Conservation (phyloP, 2,113 vertebrate species). For the Callipepla californica region DNA sequence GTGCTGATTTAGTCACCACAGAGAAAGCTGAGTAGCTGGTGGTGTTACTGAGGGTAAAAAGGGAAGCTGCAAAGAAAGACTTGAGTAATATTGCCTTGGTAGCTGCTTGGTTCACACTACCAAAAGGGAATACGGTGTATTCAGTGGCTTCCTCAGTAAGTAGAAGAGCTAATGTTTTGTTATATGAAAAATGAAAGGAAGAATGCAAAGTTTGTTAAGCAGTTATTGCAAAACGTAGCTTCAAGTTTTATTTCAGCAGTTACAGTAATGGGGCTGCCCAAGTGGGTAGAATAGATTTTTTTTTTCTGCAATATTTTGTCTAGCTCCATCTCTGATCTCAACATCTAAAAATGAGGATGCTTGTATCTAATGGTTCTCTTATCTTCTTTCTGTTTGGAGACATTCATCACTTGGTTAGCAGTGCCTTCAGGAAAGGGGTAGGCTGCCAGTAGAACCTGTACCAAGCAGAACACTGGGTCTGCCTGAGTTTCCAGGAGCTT, state of each 20-base stretch:
- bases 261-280: not conserved
- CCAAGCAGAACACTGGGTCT: not conserved
- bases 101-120: fast-evolving
- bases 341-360: not conserved
- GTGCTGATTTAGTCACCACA: not conserved
- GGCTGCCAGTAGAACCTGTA: not conserved
- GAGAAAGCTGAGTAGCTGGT: not conserved
- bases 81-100: not conserved
- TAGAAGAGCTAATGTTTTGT: not conserved
- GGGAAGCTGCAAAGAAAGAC: not conserved
- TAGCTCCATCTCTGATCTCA: not conserved
- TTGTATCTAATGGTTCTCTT: not conserved
- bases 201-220: not conserved
- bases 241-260: not conserved
- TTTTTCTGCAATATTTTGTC: not conserved
- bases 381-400: not conserved
- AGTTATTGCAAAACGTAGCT: not conserved
- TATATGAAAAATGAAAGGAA: not conserved
- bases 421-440: not conserved
- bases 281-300: not conserved
- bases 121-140: not conserved
- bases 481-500: not conserved
- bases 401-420: not conserved
- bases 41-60: not conserved
- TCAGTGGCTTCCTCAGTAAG: not conserved